phyloP scores from a whole-genome alignment of 2,888 invertebrate species.

The Oscheius sp. region DNA sequence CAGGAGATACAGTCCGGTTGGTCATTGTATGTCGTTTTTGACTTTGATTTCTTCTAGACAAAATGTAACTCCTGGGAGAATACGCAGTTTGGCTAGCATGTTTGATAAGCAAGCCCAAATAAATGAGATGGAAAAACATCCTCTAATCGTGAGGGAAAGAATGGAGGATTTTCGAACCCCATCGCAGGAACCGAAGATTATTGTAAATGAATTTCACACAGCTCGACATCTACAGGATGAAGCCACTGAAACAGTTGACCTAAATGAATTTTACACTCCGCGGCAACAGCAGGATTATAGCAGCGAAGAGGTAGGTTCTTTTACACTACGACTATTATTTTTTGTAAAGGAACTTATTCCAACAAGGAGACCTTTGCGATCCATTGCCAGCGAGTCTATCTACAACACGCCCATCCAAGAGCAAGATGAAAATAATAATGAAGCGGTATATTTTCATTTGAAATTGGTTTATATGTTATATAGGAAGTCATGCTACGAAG shows the following conservation, averaged over 20 bases:
- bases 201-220: no score
- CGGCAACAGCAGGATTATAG: background rate
- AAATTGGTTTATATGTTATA: background rate
- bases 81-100: constrained; percentile 29
- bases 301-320: background rate
- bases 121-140: background rate
- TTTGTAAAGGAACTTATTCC: background rate
- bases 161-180: no score
- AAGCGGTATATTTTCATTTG: background rate
- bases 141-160: no score
- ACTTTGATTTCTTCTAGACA: constrained; percentile 4
- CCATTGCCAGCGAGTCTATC: background rate
- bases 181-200: no score
- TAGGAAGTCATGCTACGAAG: background rate
- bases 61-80: constrained; percentile 14
- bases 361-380: constrained; percentile 9
- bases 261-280: background rate
- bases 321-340: background rate
- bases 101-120: constrained; percentile 22
- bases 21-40: background rate
- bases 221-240: no score
- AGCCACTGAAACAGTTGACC: no score
- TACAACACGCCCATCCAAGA: background rate
- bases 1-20: constrained; percentile 26
- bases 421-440: background rate